Conservation (phyloP, 2,797 vertebrate species). For the Phataginus tetradactyla region DNA sequence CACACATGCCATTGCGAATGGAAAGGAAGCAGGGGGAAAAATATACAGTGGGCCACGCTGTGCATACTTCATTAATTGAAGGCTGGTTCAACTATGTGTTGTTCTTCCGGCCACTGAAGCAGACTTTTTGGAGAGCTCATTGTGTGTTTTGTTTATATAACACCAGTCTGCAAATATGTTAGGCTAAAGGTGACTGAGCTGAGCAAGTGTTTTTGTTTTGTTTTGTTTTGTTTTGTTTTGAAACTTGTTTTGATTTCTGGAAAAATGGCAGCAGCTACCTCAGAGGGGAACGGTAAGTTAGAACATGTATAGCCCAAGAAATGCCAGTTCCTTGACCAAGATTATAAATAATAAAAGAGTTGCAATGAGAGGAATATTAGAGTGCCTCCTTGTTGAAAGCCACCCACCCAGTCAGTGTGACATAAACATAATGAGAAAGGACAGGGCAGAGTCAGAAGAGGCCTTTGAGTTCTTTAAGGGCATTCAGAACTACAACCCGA, state of each 20-base stretch:
- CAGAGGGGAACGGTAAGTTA: conserved; percentile 87
- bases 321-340: conserved; percentile 71
- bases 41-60: background rate
- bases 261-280: conserved; percentile 87
- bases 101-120: background rate
- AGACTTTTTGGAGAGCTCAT: conserved; percentile 14
- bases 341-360: conserved; percentile 60
- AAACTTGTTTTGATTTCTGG: conserved; percentile 86
- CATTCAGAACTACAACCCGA: background rate
- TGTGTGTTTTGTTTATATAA: conserved; percentile 75
- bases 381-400: background rate
- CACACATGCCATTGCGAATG: background rate
- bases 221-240: conserved; percentile 67
- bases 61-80: background rate
- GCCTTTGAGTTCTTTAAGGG: background rate
- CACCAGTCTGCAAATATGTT: conserved; percentile 71
- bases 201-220: conserved; percentile 76
- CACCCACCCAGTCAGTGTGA: background rate
- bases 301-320: conserved; percentile 77
- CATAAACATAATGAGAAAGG: background rate
- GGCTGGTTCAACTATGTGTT: background rate
- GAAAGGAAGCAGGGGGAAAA: conserved; percentile 16
- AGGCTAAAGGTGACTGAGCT: conserved; percentile 82
- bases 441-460: background rate
- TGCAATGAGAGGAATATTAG: background rate